Base-by-base conservation (phyloP, 2,113 vertebrate genomes). In the Puntigrus tetrazona region DNA sequence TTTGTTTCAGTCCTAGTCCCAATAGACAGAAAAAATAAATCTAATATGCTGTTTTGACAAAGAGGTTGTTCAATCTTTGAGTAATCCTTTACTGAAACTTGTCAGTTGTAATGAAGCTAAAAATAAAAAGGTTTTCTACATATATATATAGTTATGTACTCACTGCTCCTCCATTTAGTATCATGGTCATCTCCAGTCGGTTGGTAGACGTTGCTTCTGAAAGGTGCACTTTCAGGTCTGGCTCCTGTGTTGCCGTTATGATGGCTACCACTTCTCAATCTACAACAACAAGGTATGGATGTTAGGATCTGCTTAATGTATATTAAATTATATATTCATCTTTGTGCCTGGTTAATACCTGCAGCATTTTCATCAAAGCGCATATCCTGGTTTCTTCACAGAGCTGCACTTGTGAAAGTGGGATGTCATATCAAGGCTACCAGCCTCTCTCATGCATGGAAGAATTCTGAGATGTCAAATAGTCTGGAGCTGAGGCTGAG, bases 101-200 rank as follows among this genome's bases (percentile, higher is more conserved):
- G 36, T 73, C 69, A 72, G 31, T 22, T 25, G 36, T 41, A 72
- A 7, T 31, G n/a, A 65, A 63, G 5, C 14, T 63, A 7, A 27
- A 13, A 63, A 29, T 31, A 63, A 31, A n/a, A n/a, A n/a, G n/a
- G 14, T 14, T 34, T 65, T 65, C 29, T 34, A 29, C 29, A 25
- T 92, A 90, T 69, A 88, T 86, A 69, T 69, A 69, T 36, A 69
- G 18, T 22, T 89, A 84, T 87, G 94, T 96, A 97, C 97, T 98
- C 96, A 99, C 98, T 90, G 97, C 97, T 92, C 98, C 98, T 82
- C 98, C 98, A 69, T 99, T 99, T 82, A 99, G 95, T 89, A 99
- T 97, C 89, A 99, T 97, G 86, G 98, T 97, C 98, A 99, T 99
- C 94, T 99, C n/a, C 98, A 8, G 98, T 99, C 70, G 98, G 98